These are phyloP conservation scores for Cephus pulcher DNA, from an alignment of 2,888 invertebrate species.

Conservation along the genomic window DNA sequence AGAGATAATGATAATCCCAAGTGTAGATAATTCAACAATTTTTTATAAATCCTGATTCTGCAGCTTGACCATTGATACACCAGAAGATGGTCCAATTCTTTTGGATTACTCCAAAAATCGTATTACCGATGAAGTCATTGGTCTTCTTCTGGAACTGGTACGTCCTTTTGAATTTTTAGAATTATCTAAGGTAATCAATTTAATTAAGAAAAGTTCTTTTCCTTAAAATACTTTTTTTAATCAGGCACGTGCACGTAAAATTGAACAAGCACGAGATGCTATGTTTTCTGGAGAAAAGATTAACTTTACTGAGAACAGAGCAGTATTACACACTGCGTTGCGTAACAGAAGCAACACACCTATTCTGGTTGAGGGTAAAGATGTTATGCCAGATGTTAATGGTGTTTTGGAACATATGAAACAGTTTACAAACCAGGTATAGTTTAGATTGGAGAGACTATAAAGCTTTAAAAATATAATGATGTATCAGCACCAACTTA, in stretches of 20 bases:
- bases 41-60: constrained; percentile 21
- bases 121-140: constrained; percentile 81
- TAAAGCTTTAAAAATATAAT: background rate
- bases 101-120: constrained; percentile 98
- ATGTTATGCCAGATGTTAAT: constrained; percentile 94
- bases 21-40: background rate
- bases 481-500: background rate
- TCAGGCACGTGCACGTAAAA: constrained; percentile 78
- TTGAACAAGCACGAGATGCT: constrained; percentile 87
- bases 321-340: constrained; percentile 95
- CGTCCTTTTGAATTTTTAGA: background rate
- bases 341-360: constrained; percentile 85
- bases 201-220: background rate
- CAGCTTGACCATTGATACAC: constrained; percentile 82
- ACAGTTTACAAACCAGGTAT: constrained; percentile 84
- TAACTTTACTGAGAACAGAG: constrained; percentile 96
- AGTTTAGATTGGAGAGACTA: background rate
- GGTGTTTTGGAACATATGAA: constrained; percentile 95
- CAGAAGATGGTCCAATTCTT: constrained; percentile 89
- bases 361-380: constrained; percentile 85
- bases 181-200: background rate
- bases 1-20: background rate
- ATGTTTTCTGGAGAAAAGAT: constrained; percentile 97
- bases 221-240: background rate
- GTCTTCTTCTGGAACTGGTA: constrained; percentile 84